These are phyloP conservation scores for Toxonevra muliebris DNA, from an alignment of 2,888 invertebrate genomes.

Conservation along the genomic window DNA sequence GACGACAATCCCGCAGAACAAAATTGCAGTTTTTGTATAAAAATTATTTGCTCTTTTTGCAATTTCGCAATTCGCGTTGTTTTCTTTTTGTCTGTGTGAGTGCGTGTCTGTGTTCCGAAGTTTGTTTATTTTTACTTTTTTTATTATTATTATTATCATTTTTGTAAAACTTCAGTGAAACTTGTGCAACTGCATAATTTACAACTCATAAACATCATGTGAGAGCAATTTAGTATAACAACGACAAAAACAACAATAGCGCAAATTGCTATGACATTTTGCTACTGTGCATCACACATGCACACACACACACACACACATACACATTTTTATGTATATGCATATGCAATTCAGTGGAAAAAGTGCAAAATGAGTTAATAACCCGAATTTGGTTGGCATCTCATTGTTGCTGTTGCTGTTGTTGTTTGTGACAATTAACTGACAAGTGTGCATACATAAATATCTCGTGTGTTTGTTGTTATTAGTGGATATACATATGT, in stretches of 20 bases:
- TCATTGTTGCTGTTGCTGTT: background rate
- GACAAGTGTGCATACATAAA: background rate
- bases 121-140: constrained; percentile 23
- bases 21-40: constrained; percentile 29
- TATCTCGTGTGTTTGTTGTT: background rate
- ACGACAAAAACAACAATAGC: constrained; percentile 3
- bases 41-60: background rate
- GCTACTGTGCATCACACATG: constrained; percentile 2
- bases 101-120: background rate
- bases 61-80: background rate
- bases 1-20: constrained; percentile 31
- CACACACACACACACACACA: constrained; percentile 8
- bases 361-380: constrained; percentile 19
- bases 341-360: background rate
- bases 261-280: constrained; percentile 1
- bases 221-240: constrained; percentile 9
- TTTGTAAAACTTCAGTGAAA: background rate
- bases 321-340: background rate
- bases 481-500: background rate
- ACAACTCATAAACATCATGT: constrained; percentile 36
- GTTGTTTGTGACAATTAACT: background rate
- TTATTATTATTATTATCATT: constrained; percentile 15
- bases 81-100: background rate
- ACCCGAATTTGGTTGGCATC: constrained; percentile 4
- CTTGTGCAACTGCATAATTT: constrained; percentile 34